Percentiles rank a stretch among this genome's conserved stretches.
phyloP scores from a whole-genome alignment of 2,113 vertebrate genomes.

The Globicephala melas region DNA sequence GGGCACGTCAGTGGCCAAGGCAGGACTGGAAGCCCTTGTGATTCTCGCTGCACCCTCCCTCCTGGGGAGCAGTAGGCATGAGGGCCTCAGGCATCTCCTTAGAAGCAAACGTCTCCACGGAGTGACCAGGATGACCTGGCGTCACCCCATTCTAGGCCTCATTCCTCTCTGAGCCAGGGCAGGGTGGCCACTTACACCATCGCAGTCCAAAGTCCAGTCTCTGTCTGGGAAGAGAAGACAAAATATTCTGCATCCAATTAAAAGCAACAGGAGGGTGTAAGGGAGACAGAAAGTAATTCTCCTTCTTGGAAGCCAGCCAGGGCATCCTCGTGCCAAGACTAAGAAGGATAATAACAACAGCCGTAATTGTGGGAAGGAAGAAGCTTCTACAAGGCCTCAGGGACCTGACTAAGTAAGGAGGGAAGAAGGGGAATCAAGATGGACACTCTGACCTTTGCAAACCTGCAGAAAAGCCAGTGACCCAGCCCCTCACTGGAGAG shows the following conservation, averaged over 20 bases:
- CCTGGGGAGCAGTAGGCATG: background rate
- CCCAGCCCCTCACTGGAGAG: background rate
- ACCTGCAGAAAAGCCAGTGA: background rate
- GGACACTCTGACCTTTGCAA: constrained; percentile 53
- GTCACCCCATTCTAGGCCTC: background rate
- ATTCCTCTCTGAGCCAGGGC: background rate
- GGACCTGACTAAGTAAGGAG: constrained; percentile 41
- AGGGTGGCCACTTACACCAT: background rate
- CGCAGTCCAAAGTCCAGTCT: background rate
- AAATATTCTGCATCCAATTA: constrained; percentile 52
- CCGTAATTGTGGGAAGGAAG: constrained; percentile 12
- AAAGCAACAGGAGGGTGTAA: constrained; percentile 62
- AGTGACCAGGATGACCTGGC: background rate
- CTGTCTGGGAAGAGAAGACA: constrained; percentile 16
- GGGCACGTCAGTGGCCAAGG: background rate
- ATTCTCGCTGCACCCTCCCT: background rate
- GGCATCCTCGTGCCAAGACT: constrained; percentile 48
- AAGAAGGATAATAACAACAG: constrained; percentile 69
- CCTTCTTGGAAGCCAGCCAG: constrained; percentile 65
- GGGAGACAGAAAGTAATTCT: constrained; percentile 63
- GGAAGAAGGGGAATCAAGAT: background rate
- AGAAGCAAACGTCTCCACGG: background rate
- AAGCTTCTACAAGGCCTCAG: constrained; percentile 27
- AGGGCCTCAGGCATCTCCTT: background rate
- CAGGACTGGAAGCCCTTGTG: background rate